Conservation (phyloP, 2,113 vertebrate genomes). For the Thermophis baileyi region DNA sequence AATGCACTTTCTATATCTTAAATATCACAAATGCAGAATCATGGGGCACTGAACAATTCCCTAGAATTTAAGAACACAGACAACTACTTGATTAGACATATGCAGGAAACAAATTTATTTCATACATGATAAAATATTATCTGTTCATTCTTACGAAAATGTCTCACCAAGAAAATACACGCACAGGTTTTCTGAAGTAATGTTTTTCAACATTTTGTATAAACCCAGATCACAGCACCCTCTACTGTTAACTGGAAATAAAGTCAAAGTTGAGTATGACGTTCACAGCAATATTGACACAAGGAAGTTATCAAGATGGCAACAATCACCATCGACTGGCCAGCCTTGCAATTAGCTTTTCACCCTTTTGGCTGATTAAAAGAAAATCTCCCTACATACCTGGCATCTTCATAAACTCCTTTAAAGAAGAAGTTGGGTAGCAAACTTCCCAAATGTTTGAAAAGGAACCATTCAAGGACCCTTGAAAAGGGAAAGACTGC, state of each 20-base stretch:
- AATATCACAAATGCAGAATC: background rate
- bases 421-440: background rate
- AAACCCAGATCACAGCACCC: constrained; percentile 48
- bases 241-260: constrained; percentile 37
- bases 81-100: background rate
- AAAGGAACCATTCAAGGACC: background rate
- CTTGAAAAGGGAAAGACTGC: background rate
- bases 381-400: background rate
- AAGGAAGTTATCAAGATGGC: background rate
- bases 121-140: background rate
- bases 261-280: background rate
- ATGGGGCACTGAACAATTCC: background rate
- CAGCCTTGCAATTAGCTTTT: background rate
- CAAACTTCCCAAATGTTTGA: background rate
- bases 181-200: background rate
- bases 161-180: background rate
- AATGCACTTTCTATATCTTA: background rate
- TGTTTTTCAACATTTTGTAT: background rate
- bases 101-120: background rate
- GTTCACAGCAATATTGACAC: background rate
- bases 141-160: background rate
- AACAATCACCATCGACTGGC: background rate
- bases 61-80: background rate
- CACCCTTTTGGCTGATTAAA: too few species aligned
- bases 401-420: background rate